These are phyloP conservation scores for Drosophila azteca DNA, from an alignment of 1,140 invertebrate genomes.

Conservation along the genomic window DNA sequence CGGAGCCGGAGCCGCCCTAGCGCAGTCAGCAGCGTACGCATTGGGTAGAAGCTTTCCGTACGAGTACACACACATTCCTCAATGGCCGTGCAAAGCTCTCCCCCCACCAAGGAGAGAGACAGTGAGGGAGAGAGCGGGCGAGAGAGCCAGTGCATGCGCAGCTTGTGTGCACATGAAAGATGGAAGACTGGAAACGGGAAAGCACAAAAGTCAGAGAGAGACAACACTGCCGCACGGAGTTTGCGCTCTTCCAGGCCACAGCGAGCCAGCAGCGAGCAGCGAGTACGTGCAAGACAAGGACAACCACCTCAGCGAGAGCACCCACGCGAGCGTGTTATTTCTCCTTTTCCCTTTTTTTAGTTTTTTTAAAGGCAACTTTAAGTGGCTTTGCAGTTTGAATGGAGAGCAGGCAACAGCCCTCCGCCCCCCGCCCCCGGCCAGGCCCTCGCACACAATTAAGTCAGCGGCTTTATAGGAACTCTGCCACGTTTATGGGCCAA, in stretches of 20 bases:
- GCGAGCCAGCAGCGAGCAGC: slow-evolving; percentile 24
- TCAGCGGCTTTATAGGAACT: slow-evolving; percentile 47
- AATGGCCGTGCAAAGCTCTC: slow-evolving; percentile 53
- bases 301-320: slow-evolving; percentile 54
- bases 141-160: slow-evolving; percentile 7
- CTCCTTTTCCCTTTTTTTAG: slow-evolving; percentile 10
- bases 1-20: slow-evolving; percentile 72
- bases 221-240: slow-evolving; percentile 7
- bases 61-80: slow-evolving; percentile 63
- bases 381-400: slow-evolving; percentile 57
- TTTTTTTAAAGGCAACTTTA: slow-evolving; percentile 37
- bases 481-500: slow-evolving; percentile 61
- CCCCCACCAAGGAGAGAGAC: slow-evolving; percentile 9
- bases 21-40: slow-evolving; percentile 16
- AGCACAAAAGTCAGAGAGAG: slow-evolving; percentile 26
- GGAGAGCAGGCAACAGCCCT: slow-evolving; percentile 21
- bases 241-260: slow-evolving; percentile 26
- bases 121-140: neutral
- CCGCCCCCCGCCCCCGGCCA: neutral
- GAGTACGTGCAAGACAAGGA: slow-evolving; percentile 59
- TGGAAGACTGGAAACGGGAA: slow-evolving; percentile 24
- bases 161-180: slow-evolving; percentile 1
- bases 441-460: slow-evolving; percentile 37
- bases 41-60: slow-evolving; percentile 16
- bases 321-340: slow-evolving; percentile 30